Evolutionary conservation across 2,113 vertebrate genomes (phyloP), one percentile per base, ranked within the genome.

Genomic region (Syrrhaptes paradoxus): DNA sequence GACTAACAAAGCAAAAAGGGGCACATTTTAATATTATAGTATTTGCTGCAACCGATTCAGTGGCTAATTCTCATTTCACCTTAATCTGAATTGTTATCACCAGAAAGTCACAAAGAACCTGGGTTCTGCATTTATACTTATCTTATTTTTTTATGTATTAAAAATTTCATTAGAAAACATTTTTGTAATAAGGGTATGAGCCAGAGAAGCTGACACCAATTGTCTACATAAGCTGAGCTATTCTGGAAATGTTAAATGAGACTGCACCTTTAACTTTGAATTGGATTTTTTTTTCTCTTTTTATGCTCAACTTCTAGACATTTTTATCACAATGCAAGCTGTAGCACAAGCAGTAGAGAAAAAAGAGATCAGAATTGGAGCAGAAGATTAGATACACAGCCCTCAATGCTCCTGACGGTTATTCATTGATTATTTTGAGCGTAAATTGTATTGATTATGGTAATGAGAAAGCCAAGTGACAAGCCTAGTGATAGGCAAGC

Each of bases 371-470:
- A 89, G 59, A 86, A 88, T 6, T 74, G 52, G 65, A 87, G 83
- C 63, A 89, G 75, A 83, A 81, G 43, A 93, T 58, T 55, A 79
- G 76, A 59, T 34, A 18, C 32, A 21, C 15, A 59, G 57, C 65
- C 85, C 57, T 41, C 59, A 81, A 1, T 0, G 1, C 55, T 61
- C 62, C 79, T 63, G 63, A 59, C 0, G 1, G 68, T 22, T 48
- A 13, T 34, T 67, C 52, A 81, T 91, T 68, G 93, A 95, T 95
- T 89, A 75, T 72, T 81, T 84, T 18, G 73, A 36, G 75, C 3
- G 11, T 20, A 87, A 89, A 93, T 11, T 66, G 20, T 52, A 94
- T 96, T 78, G 95, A 92, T 95, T 87, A 78, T 61, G 77, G 65
- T 61, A 78, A 95, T 45, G 80, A 55, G 73, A 80, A 77, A 80